Conservation (phyloP, 1,140 invertebrate species). For the Eurosta solidaginis region DNA sequence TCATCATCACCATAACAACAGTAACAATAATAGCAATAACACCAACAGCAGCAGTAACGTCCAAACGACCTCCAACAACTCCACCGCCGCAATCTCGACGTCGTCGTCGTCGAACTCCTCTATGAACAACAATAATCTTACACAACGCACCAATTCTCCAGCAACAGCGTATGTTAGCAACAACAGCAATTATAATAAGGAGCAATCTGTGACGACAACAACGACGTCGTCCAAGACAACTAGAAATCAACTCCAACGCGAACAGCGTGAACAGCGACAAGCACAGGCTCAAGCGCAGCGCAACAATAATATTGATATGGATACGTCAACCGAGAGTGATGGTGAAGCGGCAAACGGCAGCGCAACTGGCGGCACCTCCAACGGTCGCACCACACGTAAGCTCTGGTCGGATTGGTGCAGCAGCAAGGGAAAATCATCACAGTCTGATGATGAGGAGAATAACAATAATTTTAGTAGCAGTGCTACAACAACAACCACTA, state of each 20-base stretch:
- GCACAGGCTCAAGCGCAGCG: slow-evolving; percentile 44
- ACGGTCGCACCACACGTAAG: slow-evolving; percentile 67
- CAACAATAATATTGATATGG: slow-evolving; percentile 41
- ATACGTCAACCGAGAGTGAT: slow-evolving; percentile 59
- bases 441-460: slow-evolving; percentile 63
- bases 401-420: slow-evolving; percentile 77
- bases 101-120: neutral
- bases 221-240: slow-evolving; percentile 6
- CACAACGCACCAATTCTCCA: slow-evolving; percentile 34
- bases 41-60: neutral
- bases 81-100: slow-evolving; percentile 37
- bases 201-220: slow-evolving; percentile 37
- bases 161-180: slow-evolving; percentile 16
- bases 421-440: slow-evolving; percentile 65
- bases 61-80: slow-evolving; percentile 38
- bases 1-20: slow-evolving; percentile 42
- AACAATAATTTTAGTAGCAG: slow-evolving; percentile 39
- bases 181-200: slow-evolving; percentile 30
- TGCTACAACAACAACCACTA: neutral
- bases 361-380: slow-evolving; percentile 31
- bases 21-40: slow-evolving; percentile 34
- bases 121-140: neutral
- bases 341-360: slow-evolving; percentile 61
- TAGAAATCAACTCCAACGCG: slow-evolving; percentile 30
- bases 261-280: slow-evolving; percentile 38